phyloP scores from a whole-genome alignment of 2,113 vertebrate species.

The Rafetus swinhoei region DNA sequence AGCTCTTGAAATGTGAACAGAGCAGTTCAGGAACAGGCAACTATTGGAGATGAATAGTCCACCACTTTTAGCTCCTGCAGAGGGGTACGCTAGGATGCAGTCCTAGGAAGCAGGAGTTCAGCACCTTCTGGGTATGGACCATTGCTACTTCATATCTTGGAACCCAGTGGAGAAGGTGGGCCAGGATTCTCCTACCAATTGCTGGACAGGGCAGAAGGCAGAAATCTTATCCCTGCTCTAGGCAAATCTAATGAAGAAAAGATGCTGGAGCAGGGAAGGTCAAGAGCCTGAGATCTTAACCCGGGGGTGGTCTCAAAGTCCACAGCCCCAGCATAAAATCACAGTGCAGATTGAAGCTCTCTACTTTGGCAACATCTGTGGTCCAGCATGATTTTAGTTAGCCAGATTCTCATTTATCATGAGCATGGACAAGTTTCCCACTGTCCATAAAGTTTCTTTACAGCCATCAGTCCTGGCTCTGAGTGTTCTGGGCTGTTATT shows the following conservation, averaged over 20 bases:
- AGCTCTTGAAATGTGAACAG: background rate
- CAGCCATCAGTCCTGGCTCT: too few species aligned
- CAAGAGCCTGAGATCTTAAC: background rate
- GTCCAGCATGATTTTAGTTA: too few species aligned
- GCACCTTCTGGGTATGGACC: background rate
- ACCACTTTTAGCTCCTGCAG: background rate
- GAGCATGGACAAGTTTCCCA: too few species aligned
- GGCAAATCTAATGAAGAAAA: background rate
- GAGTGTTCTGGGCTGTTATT: too few species aligned
- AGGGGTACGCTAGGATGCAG: background rate
- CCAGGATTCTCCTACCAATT: background rate
- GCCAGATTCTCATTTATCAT: too few species aligned
- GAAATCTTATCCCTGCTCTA: background rate
- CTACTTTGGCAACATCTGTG: too few species aligned
- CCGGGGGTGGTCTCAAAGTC: background rate
- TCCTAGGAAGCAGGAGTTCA: background rate
- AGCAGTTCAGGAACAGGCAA: background rate
- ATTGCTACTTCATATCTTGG: background rate
- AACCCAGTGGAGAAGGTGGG: background rate
- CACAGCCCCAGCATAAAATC: background rate
- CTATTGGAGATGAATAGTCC: background rate
- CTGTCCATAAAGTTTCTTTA: too few species aligned
- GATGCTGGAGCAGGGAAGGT: background rate
- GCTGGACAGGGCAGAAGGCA: background rate
- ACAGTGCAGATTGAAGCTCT: too few species aligned